Conservation (phyloP, 2,113 vertebrate species). For the Pterocles burchelli region DNA sequence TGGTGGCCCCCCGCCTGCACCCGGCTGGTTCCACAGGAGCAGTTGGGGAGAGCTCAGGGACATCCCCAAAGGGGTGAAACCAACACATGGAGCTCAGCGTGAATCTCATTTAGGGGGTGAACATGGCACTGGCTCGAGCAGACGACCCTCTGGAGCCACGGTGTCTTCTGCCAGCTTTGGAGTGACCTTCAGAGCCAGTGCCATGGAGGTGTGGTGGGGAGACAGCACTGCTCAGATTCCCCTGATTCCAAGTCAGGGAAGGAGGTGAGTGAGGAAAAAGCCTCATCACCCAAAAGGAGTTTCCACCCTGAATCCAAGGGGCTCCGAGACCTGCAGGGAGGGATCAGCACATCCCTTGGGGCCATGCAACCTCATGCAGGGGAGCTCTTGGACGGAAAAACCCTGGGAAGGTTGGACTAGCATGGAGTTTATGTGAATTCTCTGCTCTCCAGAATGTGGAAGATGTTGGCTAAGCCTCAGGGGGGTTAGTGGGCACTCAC, state of each 20-base stretch:
- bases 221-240: not conserved
- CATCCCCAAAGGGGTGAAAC: not conserved
- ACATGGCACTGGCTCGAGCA: not conserved
- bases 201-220: too few species aligned
- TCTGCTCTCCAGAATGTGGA: not conserved
- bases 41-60: not conserved
- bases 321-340: not conserved
- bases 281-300: not conserved
- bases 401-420: not conserved
- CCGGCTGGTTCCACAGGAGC: not conserved
- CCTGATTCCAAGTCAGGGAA: not conserved
- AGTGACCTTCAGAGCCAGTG: not conserved
- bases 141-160: not conserved
- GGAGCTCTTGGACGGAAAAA: not conserved
- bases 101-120: not conserved
- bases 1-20: not conserved
- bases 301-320: not conserved
- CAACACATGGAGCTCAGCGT: accelerated
- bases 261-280: not conserved
- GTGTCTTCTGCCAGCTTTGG: not conserved
- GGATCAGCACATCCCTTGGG: not conserved
- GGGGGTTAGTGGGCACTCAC: accelerated
- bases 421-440: not conserved
- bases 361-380: too few species aligned
- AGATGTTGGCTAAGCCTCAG: not conserved